Base-by-base conservation (phyloP, 2,113 vertebrate species). In the Bagarius yarrelli region DNA sequence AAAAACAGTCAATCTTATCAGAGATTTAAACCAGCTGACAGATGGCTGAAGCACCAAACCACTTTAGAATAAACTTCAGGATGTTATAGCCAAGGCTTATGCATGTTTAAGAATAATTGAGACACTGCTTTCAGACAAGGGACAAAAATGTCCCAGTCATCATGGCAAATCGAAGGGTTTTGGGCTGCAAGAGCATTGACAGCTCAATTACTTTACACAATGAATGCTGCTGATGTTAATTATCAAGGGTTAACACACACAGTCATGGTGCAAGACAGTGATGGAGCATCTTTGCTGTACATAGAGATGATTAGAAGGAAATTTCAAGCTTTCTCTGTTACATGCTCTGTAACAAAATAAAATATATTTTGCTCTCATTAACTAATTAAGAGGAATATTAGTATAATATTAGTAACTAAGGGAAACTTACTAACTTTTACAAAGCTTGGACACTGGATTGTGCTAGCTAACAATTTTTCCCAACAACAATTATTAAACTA, bases 161-260 rank as follows among this genome's bases (percentile, higher is more conserved):
- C 61, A 80, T 80, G 66, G 56, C 76, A 44, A 67, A 82, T 83
- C 84, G 78, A 80, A 83, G 81, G 78, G 77, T 83, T 66, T 76
- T 60, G 74, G 80, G 77, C 73, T 77, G 64, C 44, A 44, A 77
- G 78, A 78, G 32, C 64, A 73, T 77, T 85, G 81, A 81, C 78
- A 67, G 81, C 78, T 85, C 81, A 85, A 81, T 81, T 85, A 81
- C 73, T 77, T 73, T 72, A 72, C 78, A 81, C 53, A 73, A 74
- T 83, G 66, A 85, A 67, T 70, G 71, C 80, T 75, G 70, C 80
- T 85, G 70, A 73, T 53, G 59, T 67, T 83, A 85, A 85, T 85
- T 83, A 85, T 78, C 78, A 84, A 81, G 78, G 69, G 83, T 81
- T 84, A 84, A 59, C 80, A 82, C 69, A n/a, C 23, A 32, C 63